Evolutionary conservation across 1,140 invertebrate genomes (phyloP), one percentile per base, ranked within the genome.

Genomic region (Steinernema khuongi): DNA sequence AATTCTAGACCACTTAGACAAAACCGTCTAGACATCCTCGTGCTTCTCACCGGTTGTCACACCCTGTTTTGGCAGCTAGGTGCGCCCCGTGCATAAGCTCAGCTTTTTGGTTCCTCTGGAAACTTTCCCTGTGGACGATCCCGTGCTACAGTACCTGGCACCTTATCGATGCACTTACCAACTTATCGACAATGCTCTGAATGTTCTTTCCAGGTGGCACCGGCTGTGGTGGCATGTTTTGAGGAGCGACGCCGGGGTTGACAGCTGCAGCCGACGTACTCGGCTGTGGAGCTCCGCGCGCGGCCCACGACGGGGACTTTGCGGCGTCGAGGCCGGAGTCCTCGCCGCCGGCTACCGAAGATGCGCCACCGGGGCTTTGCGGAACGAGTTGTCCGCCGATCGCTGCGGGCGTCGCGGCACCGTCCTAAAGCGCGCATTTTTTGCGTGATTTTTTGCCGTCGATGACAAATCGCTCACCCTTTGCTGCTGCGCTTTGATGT

Each of bases 101-200:
- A 17, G n/a, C 17, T 43, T 43, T 43, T n/a, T 43, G 17, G 41
- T 17, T 43, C 17, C 17, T 17, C 17, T 43, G n/a, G 41, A 7
- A 29, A 2, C n/a, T n/a, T n/a, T n/a, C n/a, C n/a, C n/a, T n/a
- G n/a, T n/a, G n/a, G n/a, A n/a, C n/a, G n/a, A n/a, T n/a, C n/a
- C n/a, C n/a, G n/a, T n/a, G n/a, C n/a, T n/a, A 67, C 17, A 26
- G 60, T 17, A 29, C 17, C 17, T 4, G 7, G 4, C 30, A 67
- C 17, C 17, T 17, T n/a, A 67, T 4, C n/a, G n/a, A 67, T 43
- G 1, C 29, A 71, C 74, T 41, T 19, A 75, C 74, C 74, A 75
- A 33, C 26, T 75, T 77, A 0, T 75, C 74, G 2, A 75, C 41
- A 26, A 75, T 75, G 29, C 28, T 32, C 19, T 68, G 19, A 18